Evolutionary conservation across 2,113 vertebrate species (phyloP).

Genomic region (Halcyon senegalensis): DNA sequence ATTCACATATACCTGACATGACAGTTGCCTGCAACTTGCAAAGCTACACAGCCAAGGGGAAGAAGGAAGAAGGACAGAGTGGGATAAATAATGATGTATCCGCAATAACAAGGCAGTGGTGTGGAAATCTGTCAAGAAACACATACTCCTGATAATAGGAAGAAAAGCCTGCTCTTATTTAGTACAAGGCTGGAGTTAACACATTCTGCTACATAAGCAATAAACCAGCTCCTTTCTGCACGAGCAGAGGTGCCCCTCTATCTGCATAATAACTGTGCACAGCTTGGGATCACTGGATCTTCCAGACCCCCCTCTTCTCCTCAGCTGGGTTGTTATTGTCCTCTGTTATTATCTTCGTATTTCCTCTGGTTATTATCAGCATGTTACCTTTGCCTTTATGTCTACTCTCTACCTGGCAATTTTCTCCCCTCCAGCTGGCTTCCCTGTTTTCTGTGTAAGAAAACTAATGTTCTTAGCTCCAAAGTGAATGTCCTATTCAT

Average conservation of each 20-base stretch:
- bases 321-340: conserved; percentile 43
- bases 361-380: conserved; percentile 58
- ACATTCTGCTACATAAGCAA: neutral
- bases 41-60: neutral
- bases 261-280: conserved; percentile 28
- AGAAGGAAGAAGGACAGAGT: neutral
- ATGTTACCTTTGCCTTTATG: conserved; percentile 32
- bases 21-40: neutral
- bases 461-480: conserved; percentile 36
- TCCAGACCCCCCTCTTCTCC: conserved; percentile 7
- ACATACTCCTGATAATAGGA: neutral
- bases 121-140: conserved; percentile 43
- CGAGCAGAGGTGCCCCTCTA: neutral
- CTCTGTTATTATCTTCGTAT: conserved; percentile 59
- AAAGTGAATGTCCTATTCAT: conserved; percentile 29
- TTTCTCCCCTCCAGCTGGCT: conserved; percentile 59
- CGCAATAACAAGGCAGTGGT: neutral
- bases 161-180: neutral
- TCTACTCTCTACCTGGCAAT: conserved; percentile 33
- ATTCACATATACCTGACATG: neutral
- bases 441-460: neutral
- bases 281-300: conserved; percentile 56
- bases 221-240: neutral
- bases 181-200: conserved; percentile 11
- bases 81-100: conserved; percentile 2